Base-by-base conservation (phyloP, 53 echinoderm and acorn worm species). In the Paelopatides confundens region DNA sequence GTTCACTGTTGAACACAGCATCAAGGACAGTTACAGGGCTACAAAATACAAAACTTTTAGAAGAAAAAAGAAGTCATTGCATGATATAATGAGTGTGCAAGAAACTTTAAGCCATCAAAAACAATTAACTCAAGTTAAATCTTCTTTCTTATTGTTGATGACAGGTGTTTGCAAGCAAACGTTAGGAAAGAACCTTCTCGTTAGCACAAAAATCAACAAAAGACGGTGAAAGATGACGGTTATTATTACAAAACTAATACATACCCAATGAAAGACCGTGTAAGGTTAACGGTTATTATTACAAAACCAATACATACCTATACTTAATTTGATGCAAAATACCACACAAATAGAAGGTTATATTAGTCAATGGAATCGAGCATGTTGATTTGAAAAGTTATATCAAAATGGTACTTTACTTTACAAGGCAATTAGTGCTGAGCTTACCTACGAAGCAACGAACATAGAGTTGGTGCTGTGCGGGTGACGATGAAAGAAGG, bases 401-500 rank as follows among this genome's bases (percentile, higher is more conserved):
- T 2, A 14, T 1, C 2, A 14, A 48, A 48, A 48, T 12, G 48
- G 0, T 1, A 48, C 48, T 48, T n/a, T n/a, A 15, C 6, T 58
- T 58, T n/a, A 58, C 17, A 18, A 58, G 24, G 43, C 43, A 43
- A 43, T 10, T 15, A 14, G 35, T 38, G 37, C 35, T n/a, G 35
- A 70, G 37, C 70, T 70, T 70, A 70, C 70, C 70, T 70, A 38
- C 70, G 9, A 13, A 34, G 37, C 18, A 38, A 21, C 31, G 37
- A 18, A 36, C 24, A 58, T 58, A 14, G 58, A 58, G 66, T 15
- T 37, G 17, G 70, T 70, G 37, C 18, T 21, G 17, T 18, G 70
- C 24, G 70, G 70, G 40, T 39, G 70, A 36, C 31, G 70, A 38
- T 39, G 36, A 74, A 28, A 46, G 74, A 74, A 74, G 47, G 35